Conservation (phyloP, 1,140 invertebrate species). For the Druon quercuslanigerum region DNA sequence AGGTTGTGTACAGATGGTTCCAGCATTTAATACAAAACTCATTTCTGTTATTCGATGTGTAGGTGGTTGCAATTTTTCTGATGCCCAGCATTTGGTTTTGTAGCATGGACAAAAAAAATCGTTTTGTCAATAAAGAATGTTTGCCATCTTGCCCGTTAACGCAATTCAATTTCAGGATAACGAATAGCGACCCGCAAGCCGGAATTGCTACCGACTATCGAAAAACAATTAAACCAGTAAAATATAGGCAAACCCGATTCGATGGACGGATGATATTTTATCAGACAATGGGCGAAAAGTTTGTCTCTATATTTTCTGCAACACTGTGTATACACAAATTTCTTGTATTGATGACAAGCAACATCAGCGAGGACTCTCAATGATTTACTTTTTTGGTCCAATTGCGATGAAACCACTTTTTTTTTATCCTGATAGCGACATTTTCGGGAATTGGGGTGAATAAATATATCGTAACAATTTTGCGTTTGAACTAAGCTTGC, state of each 20-base stretch:
- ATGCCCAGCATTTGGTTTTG: conserved; percentile 1
- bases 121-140: conserved; percentile 50
- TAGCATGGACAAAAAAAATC: conserved; percentile 37
- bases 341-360: conserved; percentile 9
- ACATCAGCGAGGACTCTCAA: not conserved
- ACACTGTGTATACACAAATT: conserved; percentile 12
- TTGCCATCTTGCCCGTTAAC: conserved; percentile 62
- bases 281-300: conserved; percentile 52
- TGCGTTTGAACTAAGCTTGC: no score
- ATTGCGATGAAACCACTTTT: not conserved
- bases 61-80: conserved; percentile 17
- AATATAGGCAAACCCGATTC: conserved; percentile 68
- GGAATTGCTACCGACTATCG: conserved; percentile 62
- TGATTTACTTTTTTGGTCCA: not conserved
- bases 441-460: not conserved
- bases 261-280: conserved; percentile 70
- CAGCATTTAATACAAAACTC: conserved; percentile 24
- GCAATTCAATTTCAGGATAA: conserved; percentile 66
- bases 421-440: not conserved
- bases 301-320: conserved; percentile 2
- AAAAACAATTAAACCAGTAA: conserved; percentile 73
- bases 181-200: conserved; percentile 57
- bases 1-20: not conserved
- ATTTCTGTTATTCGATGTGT: not conserved
- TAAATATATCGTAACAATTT: not conserved